Evolutionary conservation across 2,888 invertebrate species (phyloP).

Genomic region (Mimas tiliae): DNA sequence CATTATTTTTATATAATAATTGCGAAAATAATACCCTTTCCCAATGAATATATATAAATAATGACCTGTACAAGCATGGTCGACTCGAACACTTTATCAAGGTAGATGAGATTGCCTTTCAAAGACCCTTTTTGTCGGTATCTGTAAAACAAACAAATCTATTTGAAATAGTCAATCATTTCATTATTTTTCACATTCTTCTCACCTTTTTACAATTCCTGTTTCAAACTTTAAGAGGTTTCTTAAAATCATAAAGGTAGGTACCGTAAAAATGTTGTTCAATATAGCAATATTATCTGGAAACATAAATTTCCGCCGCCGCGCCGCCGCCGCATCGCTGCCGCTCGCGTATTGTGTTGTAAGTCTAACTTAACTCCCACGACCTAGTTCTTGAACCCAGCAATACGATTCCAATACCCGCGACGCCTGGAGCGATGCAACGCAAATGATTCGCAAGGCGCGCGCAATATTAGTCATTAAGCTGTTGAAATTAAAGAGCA

Average conservation of each 20-base stretch:
- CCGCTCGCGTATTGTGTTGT: conserved; percentile 28
- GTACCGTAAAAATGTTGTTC: neutral
- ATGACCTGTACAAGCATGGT: no score
- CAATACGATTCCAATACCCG: conserved; percentile 64
- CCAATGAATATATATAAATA: no score
- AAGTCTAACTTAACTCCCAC: conserved; percentile 58
- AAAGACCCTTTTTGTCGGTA: no score
- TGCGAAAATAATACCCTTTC: no score
- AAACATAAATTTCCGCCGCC: conserved; percentile 13
- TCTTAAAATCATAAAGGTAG: neutral
- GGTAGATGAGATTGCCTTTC: no score
- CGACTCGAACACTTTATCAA: no score
- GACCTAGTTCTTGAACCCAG: conserved; percentile 61
- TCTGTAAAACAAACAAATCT: no score
- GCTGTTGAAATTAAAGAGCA: neutral
- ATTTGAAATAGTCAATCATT: no score
- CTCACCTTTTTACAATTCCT: no score
- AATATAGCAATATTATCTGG: conserved; percentile 17
- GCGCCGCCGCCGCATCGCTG: neutral
- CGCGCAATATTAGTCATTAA: conserved; percentile 24
- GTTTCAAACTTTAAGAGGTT: no score
- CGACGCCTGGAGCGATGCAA: conserved; percentile 60
- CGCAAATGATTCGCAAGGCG: conserved; percentile 53
- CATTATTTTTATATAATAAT: no score
- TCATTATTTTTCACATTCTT: no score